phyloP scores from a whole-genome alignment of 2,113 vertebrate species.

The Gnathonemus echidnorhynchus region DNA sequence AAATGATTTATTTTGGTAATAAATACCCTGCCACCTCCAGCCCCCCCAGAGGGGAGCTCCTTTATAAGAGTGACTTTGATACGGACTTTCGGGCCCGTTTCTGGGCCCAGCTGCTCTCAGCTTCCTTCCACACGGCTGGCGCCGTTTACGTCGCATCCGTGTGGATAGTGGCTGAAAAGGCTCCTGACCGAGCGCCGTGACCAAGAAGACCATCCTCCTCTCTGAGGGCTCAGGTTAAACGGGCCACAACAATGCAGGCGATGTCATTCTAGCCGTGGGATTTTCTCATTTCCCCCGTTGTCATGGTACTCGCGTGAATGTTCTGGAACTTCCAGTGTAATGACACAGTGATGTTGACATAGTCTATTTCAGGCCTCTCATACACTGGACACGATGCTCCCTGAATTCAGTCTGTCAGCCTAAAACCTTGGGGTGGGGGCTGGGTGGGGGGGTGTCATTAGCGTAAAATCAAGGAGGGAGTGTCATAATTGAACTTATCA shows the following conservation, averaged over 20 bases:
- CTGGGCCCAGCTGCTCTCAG: neutral
- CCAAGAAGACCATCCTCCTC: neutral
- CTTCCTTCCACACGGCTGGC: neutral
- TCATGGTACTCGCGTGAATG: neutral
- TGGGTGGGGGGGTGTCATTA: neutral
- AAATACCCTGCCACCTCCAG: constrained; percentile 29
- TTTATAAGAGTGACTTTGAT: constrained; percentile 54
- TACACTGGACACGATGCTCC: neutral
- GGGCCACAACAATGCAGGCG: neutral
- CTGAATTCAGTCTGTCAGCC: neutral
- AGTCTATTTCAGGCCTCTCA: neutral
- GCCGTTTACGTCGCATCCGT: no score
- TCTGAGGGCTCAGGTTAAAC: neutral
- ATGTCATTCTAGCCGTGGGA: neutral
- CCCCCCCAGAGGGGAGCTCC: constrained; percentile 29
- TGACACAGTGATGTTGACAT: neutral
- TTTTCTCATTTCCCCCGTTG: neutral
- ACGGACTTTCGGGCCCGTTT: constrained; percentile 22
- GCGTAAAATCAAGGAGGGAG: neutral
- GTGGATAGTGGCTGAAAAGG: no score
- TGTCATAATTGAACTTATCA: neutral
- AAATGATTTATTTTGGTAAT: constrained; percentile 44
- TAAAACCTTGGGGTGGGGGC: neutral
- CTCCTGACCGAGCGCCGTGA: neutral
- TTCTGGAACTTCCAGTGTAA: neutral